Evolutionary conservation across 2,113 vertebrate species (phyloP).

Genomic region (Podarcis muralis): DNA sequence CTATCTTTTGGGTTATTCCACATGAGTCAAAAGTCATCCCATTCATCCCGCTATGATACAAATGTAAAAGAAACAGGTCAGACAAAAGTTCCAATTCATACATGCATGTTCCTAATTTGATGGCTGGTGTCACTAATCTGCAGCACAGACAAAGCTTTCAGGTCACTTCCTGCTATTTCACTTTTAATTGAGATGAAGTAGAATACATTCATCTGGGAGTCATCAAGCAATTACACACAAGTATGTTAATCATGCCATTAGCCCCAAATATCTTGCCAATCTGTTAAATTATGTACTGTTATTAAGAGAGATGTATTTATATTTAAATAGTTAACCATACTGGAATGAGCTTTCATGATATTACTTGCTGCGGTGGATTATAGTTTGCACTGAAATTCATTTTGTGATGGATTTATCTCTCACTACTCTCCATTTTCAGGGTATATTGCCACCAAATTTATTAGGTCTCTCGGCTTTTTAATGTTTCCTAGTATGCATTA

Average conservation of each 20-base stretch:
- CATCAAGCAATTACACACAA: not conserved
- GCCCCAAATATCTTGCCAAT: not conserved
- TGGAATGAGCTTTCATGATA: slow-evolving; percentile 1
- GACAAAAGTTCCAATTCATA: not conserved
- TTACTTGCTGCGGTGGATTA: slow-evolving; percentile 19
- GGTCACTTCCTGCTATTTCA: not conserved
- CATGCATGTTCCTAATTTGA: not conserved
- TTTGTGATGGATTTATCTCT: not conserved
- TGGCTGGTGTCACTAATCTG: not conserved
- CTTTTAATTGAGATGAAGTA: not conserved
- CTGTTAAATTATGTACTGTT: slow-evolving; percentile 3
- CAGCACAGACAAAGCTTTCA: not conserved
- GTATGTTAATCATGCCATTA: not conserved
- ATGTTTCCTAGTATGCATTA: not conserved
- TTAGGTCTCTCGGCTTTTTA: too few relatives aligned
- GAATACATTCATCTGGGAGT: not conserved
- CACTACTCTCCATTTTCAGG: slow-evolving; percentile 7
- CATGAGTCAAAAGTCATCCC: not conserved
- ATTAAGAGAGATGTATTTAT: not conserved
- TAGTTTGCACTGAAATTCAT: not conserved
- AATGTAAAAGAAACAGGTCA: not conserved
- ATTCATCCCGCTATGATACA: not conserved
- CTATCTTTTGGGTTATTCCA: not conserved
- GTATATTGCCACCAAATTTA: slow-evolving; percentile 11
- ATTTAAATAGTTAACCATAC: not conserved